phyloP scores from a whole-genome alignment of 2,888 invertebrate genomes.

The Drosophila hamatofila region DNA sequence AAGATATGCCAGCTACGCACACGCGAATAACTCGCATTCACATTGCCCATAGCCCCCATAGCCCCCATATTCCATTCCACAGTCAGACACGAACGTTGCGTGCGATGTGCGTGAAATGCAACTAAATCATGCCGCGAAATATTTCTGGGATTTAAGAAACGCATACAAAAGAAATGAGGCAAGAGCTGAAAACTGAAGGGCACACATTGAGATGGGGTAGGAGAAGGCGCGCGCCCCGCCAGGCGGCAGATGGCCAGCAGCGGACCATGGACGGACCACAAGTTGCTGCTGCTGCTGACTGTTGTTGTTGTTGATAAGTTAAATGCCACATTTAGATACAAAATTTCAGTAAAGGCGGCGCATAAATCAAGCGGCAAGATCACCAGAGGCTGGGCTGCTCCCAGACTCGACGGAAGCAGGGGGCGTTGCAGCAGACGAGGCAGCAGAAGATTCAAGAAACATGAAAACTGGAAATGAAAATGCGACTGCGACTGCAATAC shows the following conservation, averaged over 20 bases:
- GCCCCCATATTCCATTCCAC: constrained; percentile 1
- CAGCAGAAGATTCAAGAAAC: constrained; percentile 1
- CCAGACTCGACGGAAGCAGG: constrained; percentile 52
- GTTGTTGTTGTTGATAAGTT: constrained; percentile 74
- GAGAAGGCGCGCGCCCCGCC: constrained; percentile 56
- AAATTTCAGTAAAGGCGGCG: constrained; percentile 75
- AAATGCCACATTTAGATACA: constrained; percentile 82
- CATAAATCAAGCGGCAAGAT: constrained; percentile 76
- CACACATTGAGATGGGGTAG: constrained; percentile 16
- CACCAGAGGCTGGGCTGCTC: constrained; percentile 62
- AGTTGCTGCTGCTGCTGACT: constrained; percentile 17
- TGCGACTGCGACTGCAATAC: constrained; percentile 56
- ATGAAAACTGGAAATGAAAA: constrained; percentile 28
- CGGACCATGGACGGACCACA: constrained; percentile 27
- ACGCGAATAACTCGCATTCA: constrained; percentile 63
- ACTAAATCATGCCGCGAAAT: constrained; percentile 80
- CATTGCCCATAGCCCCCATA: constrained; percentile 30
- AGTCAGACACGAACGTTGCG: constrained; percentile 47
- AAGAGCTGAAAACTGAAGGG: constrained; percentile 54
- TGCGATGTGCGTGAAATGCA: constrained; percentile 79
- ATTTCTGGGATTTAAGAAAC: constrained; percentile 75
- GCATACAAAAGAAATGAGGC: constrained; percentile 53
- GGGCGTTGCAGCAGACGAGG: constrained; percentile 59
- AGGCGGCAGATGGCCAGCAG: constrained; percentile 70
- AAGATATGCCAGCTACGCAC: constrained; percentile 61